phyloP scores from a whole-genome alignment of 1,140 invertebrate species.

The Drosophila sturtevanti region DNA sequence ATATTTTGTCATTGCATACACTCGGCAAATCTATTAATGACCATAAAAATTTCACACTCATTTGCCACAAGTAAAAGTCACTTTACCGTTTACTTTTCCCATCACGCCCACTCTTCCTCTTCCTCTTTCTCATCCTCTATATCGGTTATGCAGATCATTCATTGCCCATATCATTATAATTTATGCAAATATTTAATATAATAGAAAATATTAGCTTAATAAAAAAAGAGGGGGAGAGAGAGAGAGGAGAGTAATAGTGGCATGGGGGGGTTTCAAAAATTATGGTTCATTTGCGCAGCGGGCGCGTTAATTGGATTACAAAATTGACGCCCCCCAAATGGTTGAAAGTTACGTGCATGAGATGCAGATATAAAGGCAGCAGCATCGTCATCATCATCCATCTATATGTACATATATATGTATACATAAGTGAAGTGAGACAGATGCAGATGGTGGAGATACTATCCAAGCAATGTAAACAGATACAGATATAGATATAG shows the following conservation, averaged over 20 bases:
- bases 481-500: slow-evolving; percentile 39
- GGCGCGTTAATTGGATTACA: slow-evolving; percentile 79
- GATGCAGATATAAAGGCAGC: slow-evolving; percentile 31
- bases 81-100: slow-evolving; percentile 44
- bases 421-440: slow-evolving; percentile 23
- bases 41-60: slow-evolving; percentile 52
- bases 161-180: slow-evolving; percentile 25
- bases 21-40: slow-evolving; percentile 14
- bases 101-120: slow-evolving; percentile 1
- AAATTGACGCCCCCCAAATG: slow-evolving; percentile 58
- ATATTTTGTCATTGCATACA: slow-evolving; percentile 17
- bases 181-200: slow-evolving; percentile 63
- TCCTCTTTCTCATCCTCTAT: slow-evolving; percentile 17
- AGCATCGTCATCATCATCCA: too few species aligned
- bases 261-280: too few species aligned
- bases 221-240: not conserved
- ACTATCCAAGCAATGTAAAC: slow-evolving; percentile 32
- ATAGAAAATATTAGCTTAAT: slow-evolving; percentile 25
- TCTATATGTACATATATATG: slow-evolving; percentile 5
- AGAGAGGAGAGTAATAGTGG: not conserved
- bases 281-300: slow-evolving; percentile 63
- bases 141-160: not conserved
- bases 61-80: slow-evolving; percentile 63
- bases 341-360: slow-evolving; percentile 49
- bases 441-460: slow-evolving; percentile 30